Percentiles rank a stretch among this genome's conserved stretches.
phyloP scores from a whole-genome alignment of 2,888 invertebrate genomes.

The Pilophorus perplexus region DNA sequence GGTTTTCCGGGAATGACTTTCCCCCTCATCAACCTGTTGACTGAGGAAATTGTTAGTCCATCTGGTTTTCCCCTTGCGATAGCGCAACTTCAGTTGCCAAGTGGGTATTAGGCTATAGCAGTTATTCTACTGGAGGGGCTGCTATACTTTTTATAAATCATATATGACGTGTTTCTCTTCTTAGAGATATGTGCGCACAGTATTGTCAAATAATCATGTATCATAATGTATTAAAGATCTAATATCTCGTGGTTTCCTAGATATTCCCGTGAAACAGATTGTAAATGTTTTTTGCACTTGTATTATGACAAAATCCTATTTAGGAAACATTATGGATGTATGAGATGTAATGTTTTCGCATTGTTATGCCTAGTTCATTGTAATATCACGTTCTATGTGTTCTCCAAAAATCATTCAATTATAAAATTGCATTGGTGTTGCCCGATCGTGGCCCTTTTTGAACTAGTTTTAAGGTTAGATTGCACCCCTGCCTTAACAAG shows the following conservation, averaged over 20 bases:
- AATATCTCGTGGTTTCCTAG: constrained; percentile 8
- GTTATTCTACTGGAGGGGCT: neutral
- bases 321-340: neutral
- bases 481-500: too few relatives aligned
- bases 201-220: constrained; percentile 15
- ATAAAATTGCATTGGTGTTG: neutral
- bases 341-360: constrained; percentile 5
- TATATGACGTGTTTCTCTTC: too few relatives aligned
- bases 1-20: neutral
- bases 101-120: neutral
- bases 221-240: constrained; percentile 14
- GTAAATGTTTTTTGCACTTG: constrained; percentile 11
- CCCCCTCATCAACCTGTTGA: too few relatives aligned
- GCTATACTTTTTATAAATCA: neutral
- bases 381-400: neutral
- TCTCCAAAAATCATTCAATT: neutral
- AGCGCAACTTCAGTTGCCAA: too few relatives aligned
- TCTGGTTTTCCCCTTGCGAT: too few relatives aligned
- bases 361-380: neutral
- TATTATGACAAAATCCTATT: neutral
- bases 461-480: neutral
- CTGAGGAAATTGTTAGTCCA: too few relatives aligned
- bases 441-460: neutral
- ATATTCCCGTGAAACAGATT: constrained; percentile 16
- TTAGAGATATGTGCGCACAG: constrained; percentile 9